Evolutionary conservation across 2,113 vertebrate genomes (phyloP).

Genomic region (Pteronura brasiliensis): DNA sequence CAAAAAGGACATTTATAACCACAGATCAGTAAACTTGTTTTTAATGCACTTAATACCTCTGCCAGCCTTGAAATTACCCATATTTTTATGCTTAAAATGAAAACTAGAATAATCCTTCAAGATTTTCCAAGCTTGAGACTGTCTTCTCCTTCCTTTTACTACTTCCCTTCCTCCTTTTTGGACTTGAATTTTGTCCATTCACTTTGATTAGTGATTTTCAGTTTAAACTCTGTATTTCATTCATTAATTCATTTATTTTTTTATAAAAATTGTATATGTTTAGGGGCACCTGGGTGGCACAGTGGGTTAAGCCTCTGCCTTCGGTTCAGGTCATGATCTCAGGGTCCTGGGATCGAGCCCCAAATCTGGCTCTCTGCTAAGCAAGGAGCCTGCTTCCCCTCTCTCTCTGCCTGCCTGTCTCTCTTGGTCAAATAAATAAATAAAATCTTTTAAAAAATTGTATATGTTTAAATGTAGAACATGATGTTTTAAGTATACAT

Average conservation of each 20-base stretch:
- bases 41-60: not conserved
- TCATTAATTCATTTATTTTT: not conserved
- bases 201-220: not conserved
- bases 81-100: conserved; percentile 11
- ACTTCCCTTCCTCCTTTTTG: not conserved
- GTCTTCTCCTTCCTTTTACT: not conserved
- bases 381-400: too few relatives aligned
- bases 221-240: not conserved
- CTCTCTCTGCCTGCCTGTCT: too few relatives aligned
- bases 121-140: not conserved
- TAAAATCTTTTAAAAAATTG: not conserved
- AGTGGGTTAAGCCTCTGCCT: too few relatives aligned
- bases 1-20: not conserved
- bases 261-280: not conserved
- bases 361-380: too few relatives aligned
- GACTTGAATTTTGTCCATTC: not conserved
- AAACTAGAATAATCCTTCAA: not conserved
- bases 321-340: too few relatives aligned
- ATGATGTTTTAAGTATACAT: not conserved
- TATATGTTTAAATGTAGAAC: not conserved
- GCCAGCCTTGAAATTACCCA: not conserved
- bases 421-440: too few relatives aligned
- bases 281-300: not conserved
- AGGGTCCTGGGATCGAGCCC: too few relatives aligned
- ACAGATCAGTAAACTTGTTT: not conserved